These are phyloP conservation scores for Rattus rattus DNA, from an alignment of 2,113 vertebrate genomes.

Conservation along the genomic window DNA sequence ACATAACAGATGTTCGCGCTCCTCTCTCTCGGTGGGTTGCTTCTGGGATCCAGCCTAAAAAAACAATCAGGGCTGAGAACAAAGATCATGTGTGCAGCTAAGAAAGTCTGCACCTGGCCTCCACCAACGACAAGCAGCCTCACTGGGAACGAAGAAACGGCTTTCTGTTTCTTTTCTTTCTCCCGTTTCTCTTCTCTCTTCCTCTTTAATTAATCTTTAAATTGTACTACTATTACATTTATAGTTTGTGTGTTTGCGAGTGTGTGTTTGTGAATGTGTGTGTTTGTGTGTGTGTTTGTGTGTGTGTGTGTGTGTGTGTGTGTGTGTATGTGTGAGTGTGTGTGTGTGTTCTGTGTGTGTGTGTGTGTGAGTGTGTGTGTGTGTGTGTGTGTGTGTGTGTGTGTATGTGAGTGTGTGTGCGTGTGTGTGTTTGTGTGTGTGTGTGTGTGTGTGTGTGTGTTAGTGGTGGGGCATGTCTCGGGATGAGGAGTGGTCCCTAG, in stretches of 20 bases:
- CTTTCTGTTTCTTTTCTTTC: neutral
- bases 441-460: neutral
- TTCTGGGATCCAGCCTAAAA: constrained; percentile 44
- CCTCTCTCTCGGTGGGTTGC: neutral
- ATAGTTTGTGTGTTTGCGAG: neutral
- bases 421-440: neutral
- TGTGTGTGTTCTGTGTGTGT: no score
- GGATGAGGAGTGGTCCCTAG: neutral
- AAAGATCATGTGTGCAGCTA: constrained; percentile 4
- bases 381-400: neutral
- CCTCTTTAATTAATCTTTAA: neutral
- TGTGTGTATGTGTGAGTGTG: no score
- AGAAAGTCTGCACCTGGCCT: constrained; percentile 16
- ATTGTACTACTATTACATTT: neutral
- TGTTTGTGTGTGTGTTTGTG: neutral
- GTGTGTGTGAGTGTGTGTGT: no score
- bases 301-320: neutral
- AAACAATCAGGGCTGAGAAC: constrained; percentile 26
- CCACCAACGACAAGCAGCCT: neutral
- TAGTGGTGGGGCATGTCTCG: neutral
- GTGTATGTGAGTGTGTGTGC: neutral
- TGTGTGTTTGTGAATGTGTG: neutral
- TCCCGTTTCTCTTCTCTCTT: neutral
- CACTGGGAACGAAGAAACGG: neutral
- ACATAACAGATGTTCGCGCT: neutral